A percentile compares a stretch with the other conserved stretches of the same genome.
Evolutionary conservation across 2,888 invertebrate species (phyloP).

Genomic region (Allygus modestus): DNA sequence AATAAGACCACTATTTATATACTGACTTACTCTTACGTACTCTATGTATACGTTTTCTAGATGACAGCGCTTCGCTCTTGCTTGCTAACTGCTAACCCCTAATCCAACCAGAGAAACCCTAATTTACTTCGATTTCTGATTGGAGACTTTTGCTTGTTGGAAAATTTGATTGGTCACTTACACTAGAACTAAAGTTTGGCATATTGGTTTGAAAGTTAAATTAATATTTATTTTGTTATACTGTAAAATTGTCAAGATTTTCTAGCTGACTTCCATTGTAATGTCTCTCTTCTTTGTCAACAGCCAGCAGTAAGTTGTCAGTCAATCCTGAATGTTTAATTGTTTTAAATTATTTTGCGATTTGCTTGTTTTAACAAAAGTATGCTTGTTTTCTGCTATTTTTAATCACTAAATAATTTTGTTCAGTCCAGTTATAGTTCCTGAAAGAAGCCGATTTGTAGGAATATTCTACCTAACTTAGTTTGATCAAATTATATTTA

Average conservation of each 20-base stretch:
- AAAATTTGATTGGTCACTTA: conserved; percentile 8
- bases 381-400: too few species aligned
- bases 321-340: too few species aligned
- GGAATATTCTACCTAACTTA: too few species aligned
- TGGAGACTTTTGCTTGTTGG: not conserved
- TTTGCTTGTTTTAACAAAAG: too few species aligned
- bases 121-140: conserved; percentile 24
- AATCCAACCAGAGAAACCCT: conserved; percentile 10
- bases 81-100: not conserved
- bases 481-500: too few species aligned
- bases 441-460: too few species aligned
- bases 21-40: too few species aligned
- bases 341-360: too few species aligned
- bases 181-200: not conserved
- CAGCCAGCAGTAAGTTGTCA: conserved; percentile 19
- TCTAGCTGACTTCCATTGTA: not conserved
- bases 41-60: too few species aligned
- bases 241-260: not conserved
- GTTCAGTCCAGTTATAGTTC: too few species aligned
- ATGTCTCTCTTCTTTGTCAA: conserved; percentile 43
- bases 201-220: not conserved
- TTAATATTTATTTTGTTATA: not conserved
- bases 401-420: too few species aligned
- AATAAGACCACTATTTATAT: too few species aligned
- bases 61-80: not conserved